Conservation (phyloP, 2,888 invertebrate genomes). For the Eumerus sabulonum region DNA sequence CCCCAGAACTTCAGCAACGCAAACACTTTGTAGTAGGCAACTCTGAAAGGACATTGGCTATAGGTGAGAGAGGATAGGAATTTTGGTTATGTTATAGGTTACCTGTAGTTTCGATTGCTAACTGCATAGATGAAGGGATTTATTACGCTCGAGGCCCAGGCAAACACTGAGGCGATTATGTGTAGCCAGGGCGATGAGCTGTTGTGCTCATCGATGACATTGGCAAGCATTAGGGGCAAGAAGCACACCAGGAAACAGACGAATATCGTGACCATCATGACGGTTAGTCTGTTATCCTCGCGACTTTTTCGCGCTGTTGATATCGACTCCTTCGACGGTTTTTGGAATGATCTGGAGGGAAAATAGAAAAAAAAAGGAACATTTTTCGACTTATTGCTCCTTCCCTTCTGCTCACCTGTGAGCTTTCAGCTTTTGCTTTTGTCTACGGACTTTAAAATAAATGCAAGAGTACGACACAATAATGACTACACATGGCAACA, state of each 20-base stretch:
- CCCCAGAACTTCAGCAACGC: conserved; percentile 78
- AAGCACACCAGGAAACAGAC: conserved; percentile 91
- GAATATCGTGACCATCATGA: conserved; percentile 93
- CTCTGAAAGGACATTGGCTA: conserved; percentile 70
- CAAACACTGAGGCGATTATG: conserved; percentile 90
- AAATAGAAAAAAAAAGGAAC: conserved; percentile 74
- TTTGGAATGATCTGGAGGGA: conserved; percentile 73
- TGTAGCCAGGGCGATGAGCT: conserved; percentile 86
- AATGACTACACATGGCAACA: conserved; percentile 91
- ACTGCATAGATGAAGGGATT: conserved; percentile 95
- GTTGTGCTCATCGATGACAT: conserved; percentile 90
- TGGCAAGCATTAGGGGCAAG: conserved; percentile 92
- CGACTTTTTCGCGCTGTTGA: conserved; percentile 77
- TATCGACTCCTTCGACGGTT: conserved; percentile 72
- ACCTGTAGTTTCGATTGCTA: conserved; percentile 90
- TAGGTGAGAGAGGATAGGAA: too few species aligned
- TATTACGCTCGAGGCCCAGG: conserved; percentile 94
- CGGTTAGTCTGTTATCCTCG: conserved; percentile 90
- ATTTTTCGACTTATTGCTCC: too few species aligned
- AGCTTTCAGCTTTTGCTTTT: conserved; percentile 86
- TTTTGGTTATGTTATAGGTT: conserved; percentile 1
- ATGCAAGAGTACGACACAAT: conserved; percentile 92
- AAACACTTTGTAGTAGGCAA: conserved; percentile 77
- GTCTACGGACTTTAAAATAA: conserved; percentile 87
- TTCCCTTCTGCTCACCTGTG: conserved; percentile 83